A percentile compares a stretch with the other conserved stretches of the same genome.
Evolutionary conservation across 2,113 vertebrate species (phyloP).

Genomic region (Prunella fulvescens): DNA sequence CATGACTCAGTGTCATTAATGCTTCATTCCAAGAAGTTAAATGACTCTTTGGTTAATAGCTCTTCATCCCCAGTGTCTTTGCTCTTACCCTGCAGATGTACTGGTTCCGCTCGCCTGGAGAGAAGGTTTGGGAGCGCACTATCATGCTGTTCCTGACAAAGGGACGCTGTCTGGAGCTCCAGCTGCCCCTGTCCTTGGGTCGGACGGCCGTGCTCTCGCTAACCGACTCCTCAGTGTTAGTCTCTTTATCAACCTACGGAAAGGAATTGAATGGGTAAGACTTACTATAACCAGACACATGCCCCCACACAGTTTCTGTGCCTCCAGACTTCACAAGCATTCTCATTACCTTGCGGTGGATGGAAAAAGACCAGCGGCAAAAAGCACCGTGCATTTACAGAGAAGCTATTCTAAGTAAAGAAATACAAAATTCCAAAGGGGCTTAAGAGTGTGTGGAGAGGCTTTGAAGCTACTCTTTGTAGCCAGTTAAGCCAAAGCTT

Average conservation of each 20-base stretch:
- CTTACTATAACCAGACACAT: neutral
- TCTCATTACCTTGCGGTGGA: neutral
- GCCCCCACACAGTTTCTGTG: neutral
- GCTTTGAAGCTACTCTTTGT: neutral
- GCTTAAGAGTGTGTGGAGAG: neutral
- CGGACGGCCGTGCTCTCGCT: slow-evolving; percentile 50
- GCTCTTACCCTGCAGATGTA: slow-evolving; percentile 84
- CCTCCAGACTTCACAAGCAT: neutral
- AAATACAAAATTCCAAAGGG: neutral
- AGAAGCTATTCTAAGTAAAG: neutral
- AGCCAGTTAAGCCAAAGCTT: neutral
- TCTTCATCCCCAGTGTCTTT: neutral
- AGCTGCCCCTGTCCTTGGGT: slow-evolving; percentile 74
- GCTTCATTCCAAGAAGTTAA: slow-evolving; percentile 19
- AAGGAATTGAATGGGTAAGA: neutral
- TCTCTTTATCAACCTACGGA: slow-evolving; percentile 84
- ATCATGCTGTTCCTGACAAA: slow-evolving; percentile 82
- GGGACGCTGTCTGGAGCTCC: slow-evolving; percentile 69
- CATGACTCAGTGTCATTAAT: neutral
- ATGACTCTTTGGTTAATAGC: slow-evolving; percentile 10
- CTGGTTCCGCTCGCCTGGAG: slow-evolving; percentile 82
- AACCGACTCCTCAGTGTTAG: slow-evolving; percentile 73
- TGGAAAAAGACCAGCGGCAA: neutral
- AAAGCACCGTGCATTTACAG: neutral
- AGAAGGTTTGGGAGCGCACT: slow-evolving; percentile 85